Evolutionary conservation across 2,797 vertebrate species (phyloP).

Genomic region (Malurus leucopterus): DNA sequence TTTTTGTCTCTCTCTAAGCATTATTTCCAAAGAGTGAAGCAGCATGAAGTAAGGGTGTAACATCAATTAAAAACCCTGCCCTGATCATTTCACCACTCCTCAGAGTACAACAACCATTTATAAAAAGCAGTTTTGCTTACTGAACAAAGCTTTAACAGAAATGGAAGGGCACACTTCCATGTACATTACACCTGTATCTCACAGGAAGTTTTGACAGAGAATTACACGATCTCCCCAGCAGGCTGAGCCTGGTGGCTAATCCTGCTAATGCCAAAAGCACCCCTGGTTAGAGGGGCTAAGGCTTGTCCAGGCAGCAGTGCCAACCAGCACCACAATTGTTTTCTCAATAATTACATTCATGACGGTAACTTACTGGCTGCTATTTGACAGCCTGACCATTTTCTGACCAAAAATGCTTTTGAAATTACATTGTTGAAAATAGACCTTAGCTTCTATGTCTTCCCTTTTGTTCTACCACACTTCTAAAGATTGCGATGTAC

Average conservation of each 20-base stretch:
- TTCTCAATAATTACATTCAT: neutral
- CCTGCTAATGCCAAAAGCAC: neutral
- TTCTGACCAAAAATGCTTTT: neutral
- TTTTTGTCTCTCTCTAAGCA: neutral
- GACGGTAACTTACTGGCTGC: neutral
- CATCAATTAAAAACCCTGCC: neutral
- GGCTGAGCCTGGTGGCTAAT: neutral
- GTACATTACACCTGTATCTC: neutral
- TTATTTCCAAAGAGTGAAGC: neutral
- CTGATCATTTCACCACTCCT: neutral
- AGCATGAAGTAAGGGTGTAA: neutral
- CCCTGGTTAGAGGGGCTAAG: fast-evolving
- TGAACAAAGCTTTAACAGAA: neutral
- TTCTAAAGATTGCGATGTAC: neutral
- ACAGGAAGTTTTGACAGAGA: neutral
- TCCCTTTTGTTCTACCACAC: neutral
- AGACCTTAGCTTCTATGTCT: neutral
- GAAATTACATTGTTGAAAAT: neutral
- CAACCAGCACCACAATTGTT: neutral
- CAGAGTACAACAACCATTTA: neutral
- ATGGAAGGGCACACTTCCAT: neutral
- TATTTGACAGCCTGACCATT: neutral
- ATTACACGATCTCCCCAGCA: neutral
- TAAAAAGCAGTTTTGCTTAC: neutral
- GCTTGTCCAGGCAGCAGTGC: neutral